A percentile compares a stretch with the other conserved stretches of the same genome.
Evolutionary conservation across 2,888 invertebrate species (phyloP).

Genomic region (Melieria picta): DNA sequence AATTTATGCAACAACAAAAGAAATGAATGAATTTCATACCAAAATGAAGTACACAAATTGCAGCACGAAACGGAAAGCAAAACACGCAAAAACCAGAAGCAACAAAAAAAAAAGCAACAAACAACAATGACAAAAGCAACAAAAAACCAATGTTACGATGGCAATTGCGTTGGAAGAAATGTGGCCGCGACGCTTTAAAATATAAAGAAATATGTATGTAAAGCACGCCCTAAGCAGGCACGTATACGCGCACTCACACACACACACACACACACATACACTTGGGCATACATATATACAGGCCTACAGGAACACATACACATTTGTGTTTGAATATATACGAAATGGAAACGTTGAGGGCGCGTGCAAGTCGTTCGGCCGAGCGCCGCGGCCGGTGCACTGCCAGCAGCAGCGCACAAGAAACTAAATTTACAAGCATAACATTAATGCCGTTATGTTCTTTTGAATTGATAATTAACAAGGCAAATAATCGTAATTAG

Average conservation of each 20-base stretch:
- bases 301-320: neutral
- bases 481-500: slow-evolving; percentile 58
- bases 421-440: slow-evolving; percentile 57
- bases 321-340: neutral
- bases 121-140: neutral
- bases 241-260: neutral
- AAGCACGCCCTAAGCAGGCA: neutral
- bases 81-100: slow-evolving; percentile 8
- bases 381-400: neutral
- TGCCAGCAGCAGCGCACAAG: neutral
- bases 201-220: neutral
- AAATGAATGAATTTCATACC: slow-evolving; percentile 35
- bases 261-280: slow-evolving; percentile 7
- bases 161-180: neutral
- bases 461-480: slow-evolving; percentile 60
- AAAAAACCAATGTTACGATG: neutral
- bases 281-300: slow-evolving; percentile 1
- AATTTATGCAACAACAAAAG: slow-evolving; percentile 57
- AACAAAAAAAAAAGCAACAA: neutral
- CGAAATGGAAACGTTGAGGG: neutral
- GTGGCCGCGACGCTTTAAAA: neutral
- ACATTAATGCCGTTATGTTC: slow-evolving; percentile 53
- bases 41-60: slow-evolving; percentile 9
- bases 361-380: neutral
- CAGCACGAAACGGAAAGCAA: neutral